A percentile compares a stretch with the other conserved stretches of the same genome.
Evolutionary conservation across 2,888 invertebrate species (phyloP).

Genomic region (Smittia sp.): DNA sequence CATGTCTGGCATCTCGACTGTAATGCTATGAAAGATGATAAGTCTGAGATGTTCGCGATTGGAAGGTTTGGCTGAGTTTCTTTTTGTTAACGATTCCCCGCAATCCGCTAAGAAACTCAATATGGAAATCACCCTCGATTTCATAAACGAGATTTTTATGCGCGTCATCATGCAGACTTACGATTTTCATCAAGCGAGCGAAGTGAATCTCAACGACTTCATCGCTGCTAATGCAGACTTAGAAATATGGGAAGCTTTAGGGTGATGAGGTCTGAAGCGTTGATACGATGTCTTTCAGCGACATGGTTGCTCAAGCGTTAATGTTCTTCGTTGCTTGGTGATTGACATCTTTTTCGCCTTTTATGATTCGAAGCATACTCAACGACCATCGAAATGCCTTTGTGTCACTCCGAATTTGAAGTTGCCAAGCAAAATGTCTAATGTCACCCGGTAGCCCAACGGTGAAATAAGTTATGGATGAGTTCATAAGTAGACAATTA

Average conservation of each 20-base stretch:
- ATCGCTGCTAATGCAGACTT: conserved; percentile 49
- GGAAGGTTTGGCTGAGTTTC: conserved; percentile 16
- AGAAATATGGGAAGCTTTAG: conserved; percentile 50
- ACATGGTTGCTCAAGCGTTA: conserved; percentile 38
- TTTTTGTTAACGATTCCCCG: conserved; percentile 9
- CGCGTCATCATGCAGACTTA: conserved; percentile 17
- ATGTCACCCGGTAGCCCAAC: no score
- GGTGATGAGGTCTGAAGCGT: conserved; percentile 46
- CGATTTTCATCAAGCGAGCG: conserved; percentile 24
- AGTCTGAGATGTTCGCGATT: conserved; percentile 34
- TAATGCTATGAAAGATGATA: conserved; percentile 37
- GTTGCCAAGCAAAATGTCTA: no score
- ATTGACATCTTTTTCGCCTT: conserved; percentile 49
- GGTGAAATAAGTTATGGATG: no score
- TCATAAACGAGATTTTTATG: conserved; percentile 31
- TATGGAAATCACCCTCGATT: conserved; percentile 14
- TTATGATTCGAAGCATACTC: conserved; percentile 62
- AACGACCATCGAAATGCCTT: conserved; percentile 54
- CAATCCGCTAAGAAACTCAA: not conserved
- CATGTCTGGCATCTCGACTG: no score
- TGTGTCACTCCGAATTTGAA: no score
- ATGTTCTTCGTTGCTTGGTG: conserved; percentile 37
- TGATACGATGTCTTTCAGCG: conserved; percentile 30
- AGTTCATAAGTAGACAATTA: no score
- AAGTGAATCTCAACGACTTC: conserved; percentile 37